A percentile compares a stretch with the other conserved stretches of the same genome.
These are phyloP conservation scores for Corticium candelabrum DNA, from an alignment of 37 sponge, comb jelly and placozoan genomes.

Conservation along the genomic window DNA sequence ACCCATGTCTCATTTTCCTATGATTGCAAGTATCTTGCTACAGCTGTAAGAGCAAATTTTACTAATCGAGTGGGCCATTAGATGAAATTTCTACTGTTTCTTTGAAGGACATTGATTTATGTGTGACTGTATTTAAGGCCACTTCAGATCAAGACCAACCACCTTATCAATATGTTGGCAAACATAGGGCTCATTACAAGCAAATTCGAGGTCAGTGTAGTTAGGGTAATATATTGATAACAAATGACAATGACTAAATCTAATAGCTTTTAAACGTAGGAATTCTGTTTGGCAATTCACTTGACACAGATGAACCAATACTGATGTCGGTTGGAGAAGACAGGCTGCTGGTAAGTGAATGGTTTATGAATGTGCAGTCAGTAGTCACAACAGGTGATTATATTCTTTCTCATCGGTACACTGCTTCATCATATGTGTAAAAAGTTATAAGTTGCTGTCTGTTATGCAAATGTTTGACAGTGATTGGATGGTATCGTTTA, in stretches of 20 bases:
- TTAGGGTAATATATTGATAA: constrained; percentile 16
- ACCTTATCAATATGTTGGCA: constrained; percentile 66
- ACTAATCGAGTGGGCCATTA: background rate
- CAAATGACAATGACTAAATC: background rate
- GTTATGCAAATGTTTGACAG: too few relatives aligned
- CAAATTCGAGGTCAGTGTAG: constrained; percentile 48
- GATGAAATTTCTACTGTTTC: background rate
- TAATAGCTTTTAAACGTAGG: too few relatives aligned
- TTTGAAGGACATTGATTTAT: constrained; percentile 57
- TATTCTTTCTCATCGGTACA: too few relatives aligned
- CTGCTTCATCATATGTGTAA: too few relatives aligned
- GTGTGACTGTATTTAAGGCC: constrained; percentile 63
- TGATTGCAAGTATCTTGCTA: constrained; percentile 77
- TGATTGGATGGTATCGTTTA: too few relatives aligned
- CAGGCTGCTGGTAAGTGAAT: constrained; percentile 65
- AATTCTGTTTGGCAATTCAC: constrained; percentile 62
- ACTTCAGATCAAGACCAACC: constrained; percentile 7
- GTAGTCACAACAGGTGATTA: too few relatives aligned
- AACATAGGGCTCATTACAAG: constrained; percentile 79
- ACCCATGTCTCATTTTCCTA: constrained; percentile 89
- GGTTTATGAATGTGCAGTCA: too few relatives aligned
- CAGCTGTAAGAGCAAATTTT: constrained; percentile 53
- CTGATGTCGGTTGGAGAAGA: constrained; percentile 76
- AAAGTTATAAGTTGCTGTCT: too few relatives aligned
- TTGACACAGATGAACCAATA: constrained; percentile 50